Evolutionary conservation across 1,140 invertebrate species (phyloP), one percentile per base, ranked within the genome.

Genomic region (Coptotermes formosanus): DNA sequence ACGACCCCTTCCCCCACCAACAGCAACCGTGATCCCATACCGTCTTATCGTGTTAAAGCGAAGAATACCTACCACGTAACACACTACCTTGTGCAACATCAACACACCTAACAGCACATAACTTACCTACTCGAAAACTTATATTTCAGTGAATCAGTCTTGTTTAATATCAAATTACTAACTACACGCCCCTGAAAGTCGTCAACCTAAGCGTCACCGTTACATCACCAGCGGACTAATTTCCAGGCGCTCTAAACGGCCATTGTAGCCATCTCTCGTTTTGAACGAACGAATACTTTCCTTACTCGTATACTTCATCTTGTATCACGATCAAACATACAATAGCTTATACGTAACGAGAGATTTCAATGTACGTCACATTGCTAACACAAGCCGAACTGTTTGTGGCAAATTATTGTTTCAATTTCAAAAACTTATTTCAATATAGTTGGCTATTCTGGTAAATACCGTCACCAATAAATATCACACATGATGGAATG

Each of bases 171-270:
- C 32, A 45, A 43, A 85, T 86, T 83, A 85, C 16, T 82, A 83
- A 85, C 85, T 81, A 84, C 83, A 86, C 55, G 30, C 86, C 84
- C 85, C 84, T 45, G 82, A 86, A 83, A 88, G 84, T 88, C 88
- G 88, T 87, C 88, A 87, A 88, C 88, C 85, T 86, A 87, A 75
- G 87, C 87, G 88, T 88, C 88, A 88, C 86, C 87, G 83, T 86
- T 87, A 88, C 85, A 88, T 88, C 84, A 88, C 87, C 38, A 86
- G 87, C 85, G 86, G 84, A 87, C 88, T 87, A 87, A 59, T 86
- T 83, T 84, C 32, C 82, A 86, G 86, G 86, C 82, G 86, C 59
- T 59, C 25, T 16, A 75, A 8, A 30, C 8, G 7, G 38, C 1
- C 64, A 75, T 25, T n/a, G 64, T 75, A 75, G 64, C 64, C 64